Conservation (phyloP, 2,113 vertebrate genomes). For the Oreotrochilus melanogaster region DNA sequence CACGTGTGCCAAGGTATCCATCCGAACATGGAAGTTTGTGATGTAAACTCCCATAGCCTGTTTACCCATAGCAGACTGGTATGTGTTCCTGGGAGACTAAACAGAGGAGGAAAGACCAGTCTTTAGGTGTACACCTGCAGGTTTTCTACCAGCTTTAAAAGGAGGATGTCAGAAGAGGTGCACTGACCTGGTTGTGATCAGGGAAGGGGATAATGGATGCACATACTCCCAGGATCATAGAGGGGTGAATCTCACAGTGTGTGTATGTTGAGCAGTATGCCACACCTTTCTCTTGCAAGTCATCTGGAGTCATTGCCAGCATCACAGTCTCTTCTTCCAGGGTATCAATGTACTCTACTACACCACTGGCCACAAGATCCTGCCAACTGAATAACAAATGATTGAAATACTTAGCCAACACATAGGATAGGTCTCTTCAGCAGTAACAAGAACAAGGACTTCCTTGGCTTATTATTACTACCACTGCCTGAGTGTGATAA, state of each 20-base stretch:
- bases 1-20: constrained; percentile 97
- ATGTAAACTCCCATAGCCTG: constrained; percentile 99
- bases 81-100: constrained; percentile 98
- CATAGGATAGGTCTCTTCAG: not conserved
- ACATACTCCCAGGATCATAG: constrained; percentile 98
- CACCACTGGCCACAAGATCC: constrained; percentile 96
- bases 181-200: constrained; percentile 96
- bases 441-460: not conserved
- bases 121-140: not conserved
- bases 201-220: constrained; percentile 99
- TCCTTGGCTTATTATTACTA: not conserved
- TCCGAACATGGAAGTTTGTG: constrained; percentile 97
- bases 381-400: constrained; percentile 87
- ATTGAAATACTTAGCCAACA: not conserved
- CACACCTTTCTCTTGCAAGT: constrained; percentile 97
- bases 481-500: not conserved
- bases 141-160: not conserved
- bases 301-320: constrained; percentile 98
- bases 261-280: constrained; percentile 98
- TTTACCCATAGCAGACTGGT: constrained; percentile 99
- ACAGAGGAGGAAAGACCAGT: not conserved
- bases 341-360: constrained; percentile 97
- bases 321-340: constrained; percentile 98
- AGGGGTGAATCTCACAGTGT: constrained; percentile 97
- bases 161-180: not conserved